These are phyloP conservation scores for Malurus melanocephalus DNA, from an alignment of 2,113 vertebrate genomes.

Conservation along the genomic window DNA sequence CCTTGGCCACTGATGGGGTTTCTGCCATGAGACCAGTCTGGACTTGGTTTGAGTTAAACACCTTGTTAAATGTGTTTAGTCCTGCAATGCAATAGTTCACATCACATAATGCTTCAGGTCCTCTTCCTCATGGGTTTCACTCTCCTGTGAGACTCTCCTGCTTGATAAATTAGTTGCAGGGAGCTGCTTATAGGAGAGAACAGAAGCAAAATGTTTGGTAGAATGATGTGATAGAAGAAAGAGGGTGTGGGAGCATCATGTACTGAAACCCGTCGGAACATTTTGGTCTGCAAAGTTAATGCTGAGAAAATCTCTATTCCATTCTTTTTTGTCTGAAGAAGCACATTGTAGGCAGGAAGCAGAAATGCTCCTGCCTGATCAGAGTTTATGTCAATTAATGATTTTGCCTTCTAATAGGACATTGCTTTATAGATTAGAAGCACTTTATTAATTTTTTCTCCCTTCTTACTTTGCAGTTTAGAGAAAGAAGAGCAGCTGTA, in stretches of 20 bases:
- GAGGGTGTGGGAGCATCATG: fast-evolving
- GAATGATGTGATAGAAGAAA: not conserved
- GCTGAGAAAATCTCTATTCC: not conserved
- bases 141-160: not conserved
- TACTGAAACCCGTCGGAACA: not conserved
- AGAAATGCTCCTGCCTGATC: not conserved
- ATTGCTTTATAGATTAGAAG: not conserved
- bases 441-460: fast-evolving
- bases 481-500: not conserved
- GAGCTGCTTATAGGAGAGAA: not conserved
- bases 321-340: not conserved
- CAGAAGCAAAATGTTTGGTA: not conserved
- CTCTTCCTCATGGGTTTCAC: not conserved
- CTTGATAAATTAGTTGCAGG: not conserved
- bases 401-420: not conserved
- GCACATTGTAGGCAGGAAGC: not conserved
- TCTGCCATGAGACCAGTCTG: not conserved
- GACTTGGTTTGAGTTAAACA: not conserved
- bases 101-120: fast-evolving
- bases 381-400: not conserved
- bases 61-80: not conserved
- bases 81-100: not conserved
- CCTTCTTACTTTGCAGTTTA: not conserved
- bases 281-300: not conserved
- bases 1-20: not conserved